Base-by-base conservation (phyloP, 2,113 vertebrate species). In the Ctenomys sociabilis region DNA sequence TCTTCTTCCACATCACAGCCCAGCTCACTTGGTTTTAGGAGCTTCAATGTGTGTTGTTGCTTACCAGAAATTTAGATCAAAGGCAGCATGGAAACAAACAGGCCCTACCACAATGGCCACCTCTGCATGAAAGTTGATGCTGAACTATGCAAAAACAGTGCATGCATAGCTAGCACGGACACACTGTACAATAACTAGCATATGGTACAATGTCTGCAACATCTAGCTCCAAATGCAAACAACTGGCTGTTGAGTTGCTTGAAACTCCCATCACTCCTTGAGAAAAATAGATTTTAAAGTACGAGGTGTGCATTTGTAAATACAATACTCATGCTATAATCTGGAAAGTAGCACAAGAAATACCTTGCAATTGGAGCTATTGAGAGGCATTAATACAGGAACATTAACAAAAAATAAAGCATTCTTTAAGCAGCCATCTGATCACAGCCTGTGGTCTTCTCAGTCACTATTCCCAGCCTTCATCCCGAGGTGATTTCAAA, bases 1-100 rank as follows among this genome's bases (percentile, higher is more conserved):
- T 72, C 22, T 9, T 9, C 30, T n/a, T 64, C 4, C 12, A 5
- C 0, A 11, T 7, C 45, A 59, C 10, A 64, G 17, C 10, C 77
- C 43, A 32, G 2, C 4, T 22, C 43, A 45, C 1, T 5, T 11
- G 54, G 19, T 63, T 81, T 64, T 24, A 2, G 64, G 75, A 73
- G 64, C 17, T 7, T 0, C 61, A 59, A 9, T 22, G 3, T 11
- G 11, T 2, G 66, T 11, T 80, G 89, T 14, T 4, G 75, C 88
- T 90, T 80, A 80, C 80, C 45, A 85, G 82, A 82, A 35, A 13
- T n/a, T 66, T 35, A 73, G 49, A 57, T 80, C 54, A 94, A 90
- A 81, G 28, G 17, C 21, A 88, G 24, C 1, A 7, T 16, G 66
- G n/a, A 35, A 32, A 68, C 77, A 22, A 54, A 14, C 24, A 77